These are phyloP conservation scores for Amniataba percoides DNA, from an alignment of 2,797 vertebrate species.

Conservation along the genomic window DNA sequence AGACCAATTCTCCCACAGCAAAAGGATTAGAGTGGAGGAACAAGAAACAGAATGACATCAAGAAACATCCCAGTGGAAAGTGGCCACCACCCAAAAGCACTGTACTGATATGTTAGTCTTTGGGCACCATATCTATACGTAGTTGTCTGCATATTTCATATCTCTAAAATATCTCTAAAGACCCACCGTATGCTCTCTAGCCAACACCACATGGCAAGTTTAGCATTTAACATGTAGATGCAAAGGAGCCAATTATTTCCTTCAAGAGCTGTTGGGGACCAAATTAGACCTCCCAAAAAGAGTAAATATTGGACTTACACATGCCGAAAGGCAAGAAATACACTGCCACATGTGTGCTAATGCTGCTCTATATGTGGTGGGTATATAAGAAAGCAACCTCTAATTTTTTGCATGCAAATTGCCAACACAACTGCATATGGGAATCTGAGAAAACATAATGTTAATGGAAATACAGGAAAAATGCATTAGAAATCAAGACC, in stretches of 20 bases:
- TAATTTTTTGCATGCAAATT: neutral
- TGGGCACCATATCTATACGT: neutral
- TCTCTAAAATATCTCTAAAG: neutral
- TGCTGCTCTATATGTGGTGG: neutral
- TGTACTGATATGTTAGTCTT: neutral
- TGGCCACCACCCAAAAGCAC: neutral
- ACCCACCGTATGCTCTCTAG: neutral
- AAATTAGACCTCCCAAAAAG: neutral
- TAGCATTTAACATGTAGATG: neutral
- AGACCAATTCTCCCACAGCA: neutral
- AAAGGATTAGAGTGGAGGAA: constrained; percentile 14
- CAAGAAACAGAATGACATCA: neutral
- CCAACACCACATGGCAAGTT: neutral
- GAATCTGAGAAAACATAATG: neutral
- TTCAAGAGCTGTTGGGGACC: neutral
- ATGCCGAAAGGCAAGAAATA: neutral
- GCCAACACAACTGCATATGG: neutral
- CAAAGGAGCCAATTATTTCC: neutral
- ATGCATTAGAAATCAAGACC: neutral
- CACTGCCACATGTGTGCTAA: neutral
- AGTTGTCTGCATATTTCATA: neutral
- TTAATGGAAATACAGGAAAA: neutral
- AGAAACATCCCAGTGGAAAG: neutral
- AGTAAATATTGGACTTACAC: neutral
- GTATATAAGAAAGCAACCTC: neutral